phyloP scores from a whole-genome alignment of 23 tunicate species.

The Ciona savignyi region DNA sequence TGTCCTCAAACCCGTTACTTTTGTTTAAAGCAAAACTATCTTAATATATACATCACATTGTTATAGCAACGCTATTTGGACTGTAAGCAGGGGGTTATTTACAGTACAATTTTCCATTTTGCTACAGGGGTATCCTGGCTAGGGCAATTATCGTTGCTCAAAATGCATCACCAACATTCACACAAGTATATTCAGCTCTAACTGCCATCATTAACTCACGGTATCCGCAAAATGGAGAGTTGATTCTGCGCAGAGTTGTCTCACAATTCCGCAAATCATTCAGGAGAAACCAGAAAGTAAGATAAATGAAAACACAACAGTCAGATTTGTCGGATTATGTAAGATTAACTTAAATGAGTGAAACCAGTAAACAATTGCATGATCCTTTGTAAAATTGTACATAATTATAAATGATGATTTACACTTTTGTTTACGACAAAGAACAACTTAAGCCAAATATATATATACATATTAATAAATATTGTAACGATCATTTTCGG shows the following conservation, averaged over 20 bases:
- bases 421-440: too few relatives aligned
- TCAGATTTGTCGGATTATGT: too few relatives aligned
- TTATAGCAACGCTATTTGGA: neutral
- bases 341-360: too few relatives aligned
- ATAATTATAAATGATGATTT: too few relatives aligned
- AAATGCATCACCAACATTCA: conserved; percentile 97
- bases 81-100: too few relatives aligned
- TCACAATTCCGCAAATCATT: conserved; percentile 82
- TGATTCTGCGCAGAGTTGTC: conserved; percentile 77
- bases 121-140: conserved; percentile 74
- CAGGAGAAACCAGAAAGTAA: conserved; percentile 77
- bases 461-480: too few relatives aligned
- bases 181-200: conserved; percentile 90
- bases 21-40: neutral
- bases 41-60: neutral
- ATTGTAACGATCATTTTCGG: too few relatives aligned
- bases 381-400: too few relatives aligned
- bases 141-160: conserved; percentile 70
- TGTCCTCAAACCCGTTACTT: too few relatives aligned
- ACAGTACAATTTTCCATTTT: too few relatives aligned
- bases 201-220: conserved; percentile 84
- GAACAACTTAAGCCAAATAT: too few relatives aligned
- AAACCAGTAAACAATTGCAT: too few relatives aligned
- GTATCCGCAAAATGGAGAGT: conserved; percentile 94
- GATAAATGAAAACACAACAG: neutral